phyloP scores from a whole-genome alignment of 2,113 vertebrate genomes.

The Heterocephalus glaber region DNA sequence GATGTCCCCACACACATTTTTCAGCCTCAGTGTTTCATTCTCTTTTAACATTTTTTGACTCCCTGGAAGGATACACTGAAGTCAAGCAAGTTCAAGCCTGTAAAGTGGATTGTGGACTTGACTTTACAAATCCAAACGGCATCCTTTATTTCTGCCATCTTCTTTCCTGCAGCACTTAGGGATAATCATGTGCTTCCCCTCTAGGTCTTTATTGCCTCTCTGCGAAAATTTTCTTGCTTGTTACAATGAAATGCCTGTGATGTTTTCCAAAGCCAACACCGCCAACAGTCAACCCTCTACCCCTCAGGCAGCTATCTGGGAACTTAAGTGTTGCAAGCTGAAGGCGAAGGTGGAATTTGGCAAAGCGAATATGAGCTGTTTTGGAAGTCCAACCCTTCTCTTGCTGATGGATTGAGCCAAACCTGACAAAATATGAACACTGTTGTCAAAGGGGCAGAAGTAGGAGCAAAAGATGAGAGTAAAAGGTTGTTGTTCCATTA shows the following conservation, averaged over 20 bases:
- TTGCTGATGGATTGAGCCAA: not conserved
- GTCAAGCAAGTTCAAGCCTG: constrained; percentile 59
- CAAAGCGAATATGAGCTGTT: not conserved
- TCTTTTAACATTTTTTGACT: not conserved
- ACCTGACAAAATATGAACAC: not conserved
- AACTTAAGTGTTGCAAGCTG: constrained; percentile 34
- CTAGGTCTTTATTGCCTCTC: constrained; percentile 32
- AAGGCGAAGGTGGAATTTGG: constrained; percentile 38
- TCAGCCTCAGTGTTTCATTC: not conserved
- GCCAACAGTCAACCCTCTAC: constrained; percentile 27
- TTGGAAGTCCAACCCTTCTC: not conserved
- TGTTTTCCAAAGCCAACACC: constrained; percentile 65
- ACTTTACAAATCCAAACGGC: not conserved
- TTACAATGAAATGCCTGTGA: constrained; percentile 51
- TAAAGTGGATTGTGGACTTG: not conserved
- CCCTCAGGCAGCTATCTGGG: constrained; percentile 11
- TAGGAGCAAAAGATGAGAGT: not conserved
- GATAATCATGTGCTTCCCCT: constrained; percentile 50
- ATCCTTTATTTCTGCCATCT: constrained; percentile 24
- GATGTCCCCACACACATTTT: not conserved
- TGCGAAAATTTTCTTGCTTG: not conserved
- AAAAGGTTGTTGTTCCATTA: not conserved
- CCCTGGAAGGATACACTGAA: constrained; percentile 43
- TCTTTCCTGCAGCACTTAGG: constrained; percentile 6
- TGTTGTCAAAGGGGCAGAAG: constrained; percentile 17